Percentiles rank a stretch among this genome's conserved stretches.
Evolutionary conservation across 2,797 vertebrate genomes (phyloP).

Genomic region (Dendrocincla fuliginosa): DNA sequence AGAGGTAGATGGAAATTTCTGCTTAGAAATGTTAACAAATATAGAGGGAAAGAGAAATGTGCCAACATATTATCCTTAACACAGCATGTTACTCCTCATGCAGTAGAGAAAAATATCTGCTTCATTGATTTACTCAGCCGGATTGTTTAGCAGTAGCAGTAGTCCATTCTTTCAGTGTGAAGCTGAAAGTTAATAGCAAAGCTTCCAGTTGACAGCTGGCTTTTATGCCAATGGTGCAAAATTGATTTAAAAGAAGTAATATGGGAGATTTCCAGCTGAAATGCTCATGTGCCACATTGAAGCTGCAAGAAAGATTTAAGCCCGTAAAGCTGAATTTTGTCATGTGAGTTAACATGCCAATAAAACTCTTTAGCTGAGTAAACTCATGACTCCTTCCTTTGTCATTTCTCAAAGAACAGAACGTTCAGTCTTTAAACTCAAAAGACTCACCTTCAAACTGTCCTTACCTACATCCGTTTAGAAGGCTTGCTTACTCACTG

Average conservation of each 20-base stretch:
- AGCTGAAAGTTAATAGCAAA: neutral
- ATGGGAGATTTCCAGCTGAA: neutral
- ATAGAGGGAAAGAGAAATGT: neutral
- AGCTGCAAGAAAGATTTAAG: neutral
- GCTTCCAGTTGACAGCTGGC: neutral
- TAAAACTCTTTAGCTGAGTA: neutral
- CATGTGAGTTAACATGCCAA: neutral
- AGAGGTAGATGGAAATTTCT: neutral
- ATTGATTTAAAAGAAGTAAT: neutral
- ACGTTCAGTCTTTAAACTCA: neutral
- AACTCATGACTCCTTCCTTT: neutral
- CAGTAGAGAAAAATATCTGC: neutral
- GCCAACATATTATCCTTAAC: neutral
- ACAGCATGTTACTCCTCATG: neutral
- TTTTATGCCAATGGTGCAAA: neutral
- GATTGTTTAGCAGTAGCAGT: neutral
- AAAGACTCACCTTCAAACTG: neutral
- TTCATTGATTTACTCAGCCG: neutral
- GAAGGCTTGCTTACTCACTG: neutral
- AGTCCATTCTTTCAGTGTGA: neutral
- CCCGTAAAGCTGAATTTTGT: neutral
- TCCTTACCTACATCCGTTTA: neutral
- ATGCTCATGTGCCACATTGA: neutral
- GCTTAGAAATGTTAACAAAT: neutral
- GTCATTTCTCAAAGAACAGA: neutral